These are phyloP conservation scores for Centrocercus urophasianus DNA, from an alignment of 2,113 vertebrate genomes.

Conservation along the genomic window DNA sequence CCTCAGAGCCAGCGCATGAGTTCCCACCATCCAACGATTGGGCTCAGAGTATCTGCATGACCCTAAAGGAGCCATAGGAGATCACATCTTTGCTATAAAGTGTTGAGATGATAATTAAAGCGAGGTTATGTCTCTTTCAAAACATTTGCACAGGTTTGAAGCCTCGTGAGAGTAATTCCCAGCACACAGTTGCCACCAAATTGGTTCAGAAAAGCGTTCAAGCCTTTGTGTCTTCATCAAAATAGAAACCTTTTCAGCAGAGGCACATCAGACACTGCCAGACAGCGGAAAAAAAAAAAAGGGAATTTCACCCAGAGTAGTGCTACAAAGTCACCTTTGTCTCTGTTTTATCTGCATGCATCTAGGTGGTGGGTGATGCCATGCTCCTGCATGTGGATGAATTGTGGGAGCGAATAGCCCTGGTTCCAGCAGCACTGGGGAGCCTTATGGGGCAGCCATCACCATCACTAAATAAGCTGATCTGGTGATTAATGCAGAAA, in stretches of 20 bases:
- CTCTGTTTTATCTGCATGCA: neutral
- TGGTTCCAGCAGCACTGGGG: fast-evolving
- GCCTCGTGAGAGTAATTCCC: constrained; percentile 10
- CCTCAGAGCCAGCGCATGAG: neutral
- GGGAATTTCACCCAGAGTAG: neutral
- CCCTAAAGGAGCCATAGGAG: neutral
- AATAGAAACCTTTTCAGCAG: constrained; percentile 21
- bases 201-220: constrained; percentile 38
- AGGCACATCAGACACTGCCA: neutral
- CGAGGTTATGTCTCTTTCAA: constrained; percentile 13
- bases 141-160: constrained; percentile 12
- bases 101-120: constrained; percentile 6
- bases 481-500: neutral
- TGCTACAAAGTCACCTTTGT: constrained; percentile 33
- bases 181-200: neutral
- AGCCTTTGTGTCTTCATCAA: constrained; percentile 38
- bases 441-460: neutral
- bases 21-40: neutral
- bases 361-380: fast-evolving
- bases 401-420: fast-evolving
- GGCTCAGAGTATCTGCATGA: neutral
- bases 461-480: neutral
- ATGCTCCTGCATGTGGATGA: fast-evolving
- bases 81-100: neutral
- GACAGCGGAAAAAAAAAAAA: neutral